Evolutionary conservation across 2,888 invertebrate genomes (phyloP).

Genomic region (Megamerina dolium): DNA sequence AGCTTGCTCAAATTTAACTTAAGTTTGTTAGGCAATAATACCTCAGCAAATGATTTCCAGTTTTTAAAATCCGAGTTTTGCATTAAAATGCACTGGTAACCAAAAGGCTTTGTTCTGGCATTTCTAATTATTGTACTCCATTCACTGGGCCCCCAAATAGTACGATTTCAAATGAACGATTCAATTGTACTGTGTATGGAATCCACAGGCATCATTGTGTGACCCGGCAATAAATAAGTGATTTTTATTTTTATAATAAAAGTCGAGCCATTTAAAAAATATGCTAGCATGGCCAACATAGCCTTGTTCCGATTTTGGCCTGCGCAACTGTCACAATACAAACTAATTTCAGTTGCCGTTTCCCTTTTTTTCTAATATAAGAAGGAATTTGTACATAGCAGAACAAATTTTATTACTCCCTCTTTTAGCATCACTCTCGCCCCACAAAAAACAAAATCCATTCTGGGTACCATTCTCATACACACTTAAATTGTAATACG

Average conservation of each 20-base stretch:
- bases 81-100: constrained; percentile 8
- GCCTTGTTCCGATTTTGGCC: too few relatives aligned
- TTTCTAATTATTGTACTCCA: constrained; percentile 13
- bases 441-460: too few relatives aligned
- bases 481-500: constrained; percentile 12
- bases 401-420: constrained; percentile 14
- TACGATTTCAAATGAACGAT: constrained; percentile 7
- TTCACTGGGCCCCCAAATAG: constrained; percentile 12
- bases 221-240: too few relatives aligned
- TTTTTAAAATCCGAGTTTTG: constrained; percentile 10
- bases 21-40: constrained; percentile 5
- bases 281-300: too few relatives aligned
- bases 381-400: constrained; percentile 10
- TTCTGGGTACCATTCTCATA: constrained; percentile 10
- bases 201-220: constrained; percentile 15
- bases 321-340: too few relatives aligned
- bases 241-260: too few relatives aligned
- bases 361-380: constrained; percentile 11
- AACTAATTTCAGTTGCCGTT: too few relatives aligned
- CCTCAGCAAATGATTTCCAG: constrained; percentile 10
- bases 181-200: too few relatives aligned
- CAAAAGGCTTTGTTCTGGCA: constrained; percentile 6
- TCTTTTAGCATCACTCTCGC: constrained; percentile 12
- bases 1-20: constrained; percentile 10
- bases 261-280: too few relatives aligned